A percentile compares a stretch with the other conserved stretches of the same genome.
Conservation (phyloP, 2,797 vertebrate species). For the Neosilurus hyrtlii region DNA sequence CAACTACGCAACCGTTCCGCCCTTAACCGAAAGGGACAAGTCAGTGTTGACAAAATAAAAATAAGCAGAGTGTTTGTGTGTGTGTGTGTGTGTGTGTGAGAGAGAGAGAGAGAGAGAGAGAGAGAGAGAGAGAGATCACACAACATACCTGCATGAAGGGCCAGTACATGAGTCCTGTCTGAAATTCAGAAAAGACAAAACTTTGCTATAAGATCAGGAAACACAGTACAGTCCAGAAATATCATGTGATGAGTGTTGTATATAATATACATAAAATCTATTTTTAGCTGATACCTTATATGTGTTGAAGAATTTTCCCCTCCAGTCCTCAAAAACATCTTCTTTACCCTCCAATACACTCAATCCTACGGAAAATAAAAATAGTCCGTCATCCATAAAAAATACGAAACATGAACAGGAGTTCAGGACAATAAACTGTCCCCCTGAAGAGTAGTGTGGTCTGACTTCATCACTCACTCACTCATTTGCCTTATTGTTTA, state of each 20-base stretch:
- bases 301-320: slow-evolving; percentile 90
- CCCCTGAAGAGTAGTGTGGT: no score
- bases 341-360: slow-evolving; percentile 87
- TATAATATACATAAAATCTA: neutral
- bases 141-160: slow-evolving; percentile 87
- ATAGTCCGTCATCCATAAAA: neutral
- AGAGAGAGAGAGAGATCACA: neutral
- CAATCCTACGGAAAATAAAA: slow-evolving; percentile 73
- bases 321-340: slow-evolving; percentile 86
- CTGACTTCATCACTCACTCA: no score
- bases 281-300: slow-evolving; percentile 77
- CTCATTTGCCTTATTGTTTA: no score
- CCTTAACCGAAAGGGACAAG: neutral
- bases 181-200: slow-evolving; percentile 58
- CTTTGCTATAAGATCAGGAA: neutral
- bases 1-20: no score
- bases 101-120: slow-evolving; percentile 4
- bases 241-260: neutral
- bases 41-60: neutral
- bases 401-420: neutral
- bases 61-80: neutral
- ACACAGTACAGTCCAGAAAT: neutral
- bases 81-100: neutral
- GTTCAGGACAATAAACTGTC: neutral
- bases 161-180: slow-evolving; percentile 93